A percentile compares a stretch with the other conserved stretches of the same genome.
phyloP scores from a whole-genome alignment of 92 coral and sea anemone species.

The Micromussa lordhowensis region DNA sequence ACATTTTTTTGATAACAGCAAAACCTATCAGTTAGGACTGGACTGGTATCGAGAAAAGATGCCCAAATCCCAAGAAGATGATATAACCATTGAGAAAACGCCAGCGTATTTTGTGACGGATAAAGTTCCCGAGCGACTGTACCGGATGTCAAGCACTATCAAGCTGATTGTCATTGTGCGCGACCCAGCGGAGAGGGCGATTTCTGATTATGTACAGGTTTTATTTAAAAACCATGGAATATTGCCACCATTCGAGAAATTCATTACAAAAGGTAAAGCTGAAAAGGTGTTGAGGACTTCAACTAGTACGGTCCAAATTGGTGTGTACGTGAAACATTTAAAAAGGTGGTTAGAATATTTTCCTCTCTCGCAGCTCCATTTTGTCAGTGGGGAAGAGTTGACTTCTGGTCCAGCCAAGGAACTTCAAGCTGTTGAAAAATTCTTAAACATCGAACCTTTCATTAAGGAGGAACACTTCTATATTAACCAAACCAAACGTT shows the following conservation, averaged over 20 bases:
- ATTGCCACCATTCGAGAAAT: conserved; percentile 60
- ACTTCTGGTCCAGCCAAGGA: conserved; percentile 57
- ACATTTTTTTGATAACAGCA: conserved; percentile 77
- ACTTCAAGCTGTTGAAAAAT: conserved; percentile 63
- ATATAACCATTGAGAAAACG: conserved; percentile 79
- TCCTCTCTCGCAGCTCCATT: conserved; percentile 67
- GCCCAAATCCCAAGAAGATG: conserved; percentile 64
- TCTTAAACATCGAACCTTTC: conserved; percentile 56
- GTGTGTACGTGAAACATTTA: conserved; percentile 65
- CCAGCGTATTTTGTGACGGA: conserved; percentile 89
- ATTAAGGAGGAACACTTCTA: conserved; percentile 56
- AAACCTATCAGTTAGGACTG: conserved; percentile 57
- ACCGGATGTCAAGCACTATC: conserved; percentile 64
- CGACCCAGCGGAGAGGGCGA: conserved; percentile 81
- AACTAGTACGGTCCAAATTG: conserved; percentile 31
- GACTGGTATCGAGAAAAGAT: conserved; percentile 81
- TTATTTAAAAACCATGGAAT: not conserved
- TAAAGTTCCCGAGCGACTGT: conserved; percentile 68
- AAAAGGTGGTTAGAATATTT: conserved; percentile 68
- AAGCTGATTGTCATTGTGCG: conserved; percentile 80
- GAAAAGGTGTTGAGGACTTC: conserved; percentile 45
- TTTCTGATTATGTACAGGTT: conserved; percentile 83
- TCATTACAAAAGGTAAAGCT: conserved; percentile 36
- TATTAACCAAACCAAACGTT: conserved; percentile 72
- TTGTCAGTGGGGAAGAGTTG: conserved; percentile 71